These are phyloP conservation scores for Axea sp. DNA, from an alignment of 2,888 invertebrate species.

Conservation along the genomic window DNA sequence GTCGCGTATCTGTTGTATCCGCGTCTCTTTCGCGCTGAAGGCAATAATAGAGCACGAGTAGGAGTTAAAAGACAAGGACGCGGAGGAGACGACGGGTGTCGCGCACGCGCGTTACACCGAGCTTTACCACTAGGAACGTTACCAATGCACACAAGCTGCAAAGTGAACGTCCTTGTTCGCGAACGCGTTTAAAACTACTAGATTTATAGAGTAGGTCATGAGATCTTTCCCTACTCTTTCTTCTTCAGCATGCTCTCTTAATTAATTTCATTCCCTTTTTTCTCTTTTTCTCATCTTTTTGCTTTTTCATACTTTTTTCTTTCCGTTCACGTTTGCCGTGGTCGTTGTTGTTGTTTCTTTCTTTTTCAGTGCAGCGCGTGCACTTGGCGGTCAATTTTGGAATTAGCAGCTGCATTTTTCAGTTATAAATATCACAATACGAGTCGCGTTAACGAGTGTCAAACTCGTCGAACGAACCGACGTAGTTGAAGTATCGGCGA, in stretches of 20 bases:
- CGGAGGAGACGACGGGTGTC: conserved; percentile 29
- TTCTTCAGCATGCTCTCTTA: conserved; percentile 8
- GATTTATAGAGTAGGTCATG: conserved; percentile 66
- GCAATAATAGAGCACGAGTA: conserved; percentile 58
- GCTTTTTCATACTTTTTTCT: too few species aligned
- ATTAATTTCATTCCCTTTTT: too few species aligned
- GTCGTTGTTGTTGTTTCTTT: too few species aligned
- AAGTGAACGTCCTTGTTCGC: conserved; percentile 63
- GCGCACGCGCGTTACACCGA: conserved; percentile 53
- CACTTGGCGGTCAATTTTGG: too few species aligned
- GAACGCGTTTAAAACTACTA: conserved; percentile 63
- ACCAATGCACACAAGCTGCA: conserved; percentile 49
- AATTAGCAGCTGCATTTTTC: too few species aligned
- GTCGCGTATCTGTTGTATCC: conserved; percentile 47
- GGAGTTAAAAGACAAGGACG: conserved; percentile 59
- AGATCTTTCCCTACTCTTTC: conserved; percentile 46
- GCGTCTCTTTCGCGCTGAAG: conserved; percentile 38
- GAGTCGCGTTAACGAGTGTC: too few species aligned
- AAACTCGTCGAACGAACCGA: too few species aligned
- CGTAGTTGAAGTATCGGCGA: too few species aligned
- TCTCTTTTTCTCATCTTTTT: too few species aligned
- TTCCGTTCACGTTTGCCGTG: background rate
- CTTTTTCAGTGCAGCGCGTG: too few species aligned
- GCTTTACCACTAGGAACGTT: conserved; percentile 44
- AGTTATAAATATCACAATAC: too few species aligned